A percentile compares a stretch with the other conserved stretches of the same genome.
phyloP scores from a whole-genome alignment of 2,113 vertebrate species.

The Agelaius tricolor region DNA sequence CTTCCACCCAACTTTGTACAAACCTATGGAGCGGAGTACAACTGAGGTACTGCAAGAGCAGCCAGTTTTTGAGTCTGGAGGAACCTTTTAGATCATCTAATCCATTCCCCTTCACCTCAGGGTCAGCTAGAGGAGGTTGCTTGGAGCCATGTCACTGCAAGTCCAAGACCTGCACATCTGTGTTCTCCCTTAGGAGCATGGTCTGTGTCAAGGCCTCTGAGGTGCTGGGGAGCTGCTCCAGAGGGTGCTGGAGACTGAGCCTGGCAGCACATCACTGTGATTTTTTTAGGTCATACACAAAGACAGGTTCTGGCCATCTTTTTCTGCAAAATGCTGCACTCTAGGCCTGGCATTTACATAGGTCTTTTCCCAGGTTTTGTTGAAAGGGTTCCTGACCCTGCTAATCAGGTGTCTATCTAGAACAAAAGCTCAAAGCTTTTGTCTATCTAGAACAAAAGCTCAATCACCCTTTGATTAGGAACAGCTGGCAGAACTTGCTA shows the following conservation, averaged over 20 bases:
- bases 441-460: neutral
- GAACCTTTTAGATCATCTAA: neutral
- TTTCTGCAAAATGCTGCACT: neutral
- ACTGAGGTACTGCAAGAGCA: neutral
- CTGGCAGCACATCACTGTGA: rapidly evolving
- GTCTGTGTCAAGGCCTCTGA: neutral
- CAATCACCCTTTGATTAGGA: neutral
- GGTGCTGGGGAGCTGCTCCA: neutral
- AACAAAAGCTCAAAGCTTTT: neutral
- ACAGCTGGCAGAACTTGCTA: neutral
- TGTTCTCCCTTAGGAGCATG: rapidly evolving
- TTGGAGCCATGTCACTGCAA: neutral
- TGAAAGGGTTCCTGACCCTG: neutral
- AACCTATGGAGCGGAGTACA: neutral
- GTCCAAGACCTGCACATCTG: neutral
- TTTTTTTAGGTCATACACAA: neutral
- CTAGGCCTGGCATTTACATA: neutral
- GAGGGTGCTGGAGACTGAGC: neutral
- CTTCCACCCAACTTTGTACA: neutral
- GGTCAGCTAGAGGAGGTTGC: neutral
- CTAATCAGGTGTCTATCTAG: neutral
- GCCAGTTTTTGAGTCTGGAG: neutral
- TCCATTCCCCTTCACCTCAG: neutral
- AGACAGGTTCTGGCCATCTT: neutral
- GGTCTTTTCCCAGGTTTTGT: neutral